Evolutionary conservation across 30 jellyfish, hydroid and myxozoan genomes (phyloP).

Genomic region (Hydractinia symbiolongicarpus): DNA sequence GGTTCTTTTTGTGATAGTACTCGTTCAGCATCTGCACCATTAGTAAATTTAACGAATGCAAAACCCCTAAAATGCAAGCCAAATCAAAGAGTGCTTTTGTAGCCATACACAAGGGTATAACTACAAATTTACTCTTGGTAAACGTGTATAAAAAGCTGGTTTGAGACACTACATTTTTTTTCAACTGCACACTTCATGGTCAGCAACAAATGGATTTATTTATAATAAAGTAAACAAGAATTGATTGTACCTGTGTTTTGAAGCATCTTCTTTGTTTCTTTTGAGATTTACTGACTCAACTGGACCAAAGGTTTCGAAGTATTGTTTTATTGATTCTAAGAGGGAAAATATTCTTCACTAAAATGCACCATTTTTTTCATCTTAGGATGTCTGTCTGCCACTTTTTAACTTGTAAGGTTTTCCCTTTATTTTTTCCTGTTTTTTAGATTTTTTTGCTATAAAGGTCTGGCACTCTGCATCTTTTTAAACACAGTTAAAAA

Average conservation of each 20-base stretch:
- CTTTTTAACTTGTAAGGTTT: not conserved
- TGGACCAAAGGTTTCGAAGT: constrained; percentile 51
- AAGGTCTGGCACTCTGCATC: not conserved
- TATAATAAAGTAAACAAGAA: too few species aligned
- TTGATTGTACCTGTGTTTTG: constrained; percentile 23
- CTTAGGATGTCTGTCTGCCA: not conserved
- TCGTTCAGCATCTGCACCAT: constrained; percentile 59
- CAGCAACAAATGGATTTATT: too few species aligned
- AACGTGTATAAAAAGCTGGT: too few species aligned
- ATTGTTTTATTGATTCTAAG: constrained; percentile 10
- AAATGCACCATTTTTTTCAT: not conserved
- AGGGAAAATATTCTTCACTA: not conserved
- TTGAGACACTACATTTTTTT: too few species aligned
- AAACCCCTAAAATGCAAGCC: constrained; percentile 54
- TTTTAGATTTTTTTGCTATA: not conserved
- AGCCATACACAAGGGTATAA: too few species aligned
- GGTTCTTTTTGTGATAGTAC: constrained; percentile 51
- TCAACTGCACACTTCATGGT: too few species aligned
- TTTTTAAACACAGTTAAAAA: not conserved
- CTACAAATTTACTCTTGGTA: too few species aligned
- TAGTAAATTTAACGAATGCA: constrained; percentile 64
- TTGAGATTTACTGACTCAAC: constrained; percentile 62
- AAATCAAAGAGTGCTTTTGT: not conserved
- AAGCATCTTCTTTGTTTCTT: constrained; percentile 26
- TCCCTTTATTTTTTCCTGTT: not conserved